These are phyloP conservation scores for Caenorhabditis sp. DNA, from an alignment of 2,888 invertebrate genomes.

Conservation along the genomic window DNA sequence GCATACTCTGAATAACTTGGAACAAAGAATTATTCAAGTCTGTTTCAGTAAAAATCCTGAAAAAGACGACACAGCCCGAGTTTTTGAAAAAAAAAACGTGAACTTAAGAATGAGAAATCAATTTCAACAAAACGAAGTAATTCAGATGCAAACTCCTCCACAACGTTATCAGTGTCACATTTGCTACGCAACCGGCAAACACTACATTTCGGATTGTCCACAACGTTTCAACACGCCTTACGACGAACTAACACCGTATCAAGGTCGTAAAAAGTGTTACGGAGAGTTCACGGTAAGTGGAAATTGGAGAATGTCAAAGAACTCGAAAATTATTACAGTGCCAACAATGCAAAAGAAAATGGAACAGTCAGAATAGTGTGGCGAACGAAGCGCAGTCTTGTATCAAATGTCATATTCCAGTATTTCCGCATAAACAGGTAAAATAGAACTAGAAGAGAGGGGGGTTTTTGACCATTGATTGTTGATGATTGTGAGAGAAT, in stretches of 20 bases:
- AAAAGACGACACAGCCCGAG: no score
- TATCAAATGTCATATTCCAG: slow-evolving; percentile 69
- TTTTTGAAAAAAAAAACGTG: no score
- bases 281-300: slow-evolving; percentile 67
- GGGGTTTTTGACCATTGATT: background rate
- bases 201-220: slow-evolving; percentile 69
- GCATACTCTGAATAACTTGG: no score
- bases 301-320: no score
- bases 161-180: slow-evolving; percentile 69
- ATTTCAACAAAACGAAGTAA: no score
- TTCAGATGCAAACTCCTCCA: slow-evolving; percentile 59
- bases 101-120: no score
- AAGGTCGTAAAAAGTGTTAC: slow-evolving; percentile 70
- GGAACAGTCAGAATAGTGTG: slow-evolving; percentile 65
- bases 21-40: no score
- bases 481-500: no score
- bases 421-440: slow-evolving; percentile 70
- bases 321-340: slow-evolving; percentile 28
- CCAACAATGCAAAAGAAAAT: slow-evolving; percentile 53
- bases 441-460: no score
- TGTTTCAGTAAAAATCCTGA: no score
- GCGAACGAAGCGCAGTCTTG: slow-evolving; percentile 70
- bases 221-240: slow-evolving; percentile 69
- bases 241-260: slow-evolving; percentile 70
- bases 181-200: slow-evolving; percentile 63